These are phyloP conservation scores for Erythrocercus mccallii DNA, from an alignment of 2,113 vertebrate genomes.

Conservation along the genomic window DNA sequence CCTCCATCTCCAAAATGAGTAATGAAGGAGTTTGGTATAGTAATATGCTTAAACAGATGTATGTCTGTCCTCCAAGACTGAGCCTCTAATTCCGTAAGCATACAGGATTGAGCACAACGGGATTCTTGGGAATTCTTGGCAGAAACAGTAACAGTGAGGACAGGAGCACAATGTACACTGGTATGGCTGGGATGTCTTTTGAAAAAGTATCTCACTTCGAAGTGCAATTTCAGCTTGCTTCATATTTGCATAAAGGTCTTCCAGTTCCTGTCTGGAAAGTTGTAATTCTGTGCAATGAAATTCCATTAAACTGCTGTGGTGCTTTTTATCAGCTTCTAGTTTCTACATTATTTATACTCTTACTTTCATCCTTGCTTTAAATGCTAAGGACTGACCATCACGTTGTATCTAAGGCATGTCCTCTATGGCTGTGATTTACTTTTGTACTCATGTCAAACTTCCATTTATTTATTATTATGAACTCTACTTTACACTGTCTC, in stretches of 20 bases:
- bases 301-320: slow-evolving; percentile 34
- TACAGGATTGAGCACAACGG: neutral
- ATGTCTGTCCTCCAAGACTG: neutral
- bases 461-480: slow-evolving; percentile 60
- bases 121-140: neutral
- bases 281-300: slow-evolving; percentile 10
- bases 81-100: neutral
- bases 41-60: neutral
- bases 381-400: slow-evolving; percentile 31
- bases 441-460: neutral
- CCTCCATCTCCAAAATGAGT: neutral
- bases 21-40: neutral
- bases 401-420: neutral
- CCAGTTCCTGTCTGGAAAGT: slow-evolving; percentile 3
- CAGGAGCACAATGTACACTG: neutral
- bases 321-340: slow-evolving; percentile 35
- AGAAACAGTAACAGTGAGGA: neutral
- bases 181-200: neutral
- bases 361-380: slow-evolving; percentile 45
- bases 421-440: neutral
- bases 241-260: slow-evolving; percentile 39
- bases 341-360: slow-evolving; percentile 34
- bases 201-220: neutral
- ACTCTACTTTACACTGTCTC: slow-evolving; percentile 46
- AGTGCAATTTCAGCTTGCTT: slow-evolving; percentile 23